phyloP scores from a whole-genome alignment of 2,888 invertebrate genomes.

The Pachydiplax longipennis region DNA sequence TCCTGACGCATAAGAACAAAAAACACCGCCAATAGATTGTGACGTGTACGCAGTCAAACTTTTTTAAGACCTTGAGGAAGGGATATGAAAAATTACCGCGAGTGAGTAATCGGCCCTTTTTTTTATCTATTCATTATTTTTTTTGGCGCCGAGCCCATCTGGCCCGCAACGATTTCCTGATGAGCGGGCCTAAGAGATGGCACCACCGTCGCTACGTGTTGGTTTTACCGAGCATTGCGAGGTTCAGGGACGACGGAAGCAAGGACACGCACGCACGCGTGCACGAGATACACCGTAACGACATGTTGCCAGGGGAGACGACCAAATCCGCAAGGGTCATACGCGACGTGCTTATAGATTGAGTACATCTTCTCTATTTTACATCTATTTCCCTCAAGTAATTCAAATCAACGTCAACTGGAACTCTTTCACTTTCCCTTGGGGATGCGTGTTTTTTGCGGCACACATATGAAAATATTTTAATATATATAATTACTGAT shows the following conservation, averaged over 20 bases:
- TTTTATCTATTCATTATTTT: neutral
- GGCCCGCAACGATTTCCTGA: neutral
- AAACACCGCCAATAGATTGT: neutral
- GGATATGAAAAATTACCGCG: neutral
- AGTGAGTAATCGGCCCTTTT: neutral
- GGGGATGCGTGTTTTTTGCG: no score
- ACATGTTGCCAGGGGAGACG: conserved; percentile 16
- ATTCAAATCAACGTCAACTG: no score
- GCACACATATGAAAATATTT: no score
- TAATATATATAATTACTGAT: no score
- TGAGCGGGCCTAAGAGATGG: neutral
- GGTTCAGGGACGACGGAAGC: conserved; percentile 26
- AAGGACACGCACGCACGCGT: conserved; percentile 27
- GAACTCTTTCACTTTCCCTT: no score
- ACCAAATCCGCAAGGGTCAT: conserved; percentile 27
- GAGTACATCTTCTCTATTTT: neutral
- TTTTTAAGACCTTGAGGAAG: neutral
- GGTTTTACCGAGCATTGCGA: neutral
- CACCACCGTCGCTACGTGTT: neutral
- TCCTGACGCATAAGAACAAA: neutral
- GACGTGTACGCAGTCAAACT: neutral
- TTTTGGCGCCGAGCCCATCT: neutral
- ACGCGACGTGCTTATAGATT: conserved; percentile 24
- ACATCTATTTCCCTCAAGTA: no score
- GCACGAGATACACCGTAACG: conserved; percentile 16